Evolutionary conservation across 2,797 vertebrate genomes (phyloP).

Genomic region (Pampus argenteus): DNA sequence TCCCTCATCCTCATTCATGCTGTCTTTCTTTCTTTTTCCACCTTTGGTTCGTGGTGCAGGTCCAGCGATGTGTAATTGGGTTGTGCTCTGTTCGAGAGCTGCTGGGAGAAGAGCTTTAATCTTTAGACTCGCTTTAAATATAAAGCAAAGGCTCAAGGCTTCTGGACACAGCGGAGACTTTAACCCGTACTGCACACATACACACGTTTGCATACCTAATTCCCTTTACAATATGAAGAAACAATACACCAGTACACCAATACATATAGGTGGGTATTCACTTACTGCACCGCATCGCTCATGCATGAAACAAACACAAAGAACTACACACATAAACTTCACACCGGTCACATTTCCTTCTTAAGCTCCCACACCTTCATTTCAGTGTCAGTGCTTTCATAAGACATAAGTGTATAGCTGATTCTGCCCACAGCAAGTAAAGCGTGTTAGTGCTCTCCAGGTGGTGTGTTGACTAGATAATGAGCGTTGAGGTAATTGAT

Average conservation of each 20-base stretch:
- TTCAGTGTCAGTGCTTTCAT: conserved; percentile 38
- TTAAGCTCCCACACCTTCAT: conserved; percentile 15
- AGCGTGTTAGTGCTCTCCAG: conserved; percentile 74
- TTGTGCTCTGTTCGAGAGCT: conserved; percentile 73
- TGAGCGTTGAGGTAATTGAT: conserved; percentile 79
- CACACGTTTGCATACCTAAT: conserved; percentile 41
- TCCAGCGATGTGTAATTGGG: conserved; percentile 81
- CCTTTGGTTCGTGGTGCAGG: conserved; percentile 52
- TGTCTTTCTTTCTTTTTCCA: conserved; percentile 15
- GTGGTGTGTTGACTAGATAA: conserved; percentile 81
- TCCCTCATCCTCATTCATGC: conserved; percentile 38
- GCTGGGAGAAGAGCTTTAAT: conserved; percentile 82
- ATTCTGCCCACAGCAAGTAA: conserved; percentile 66
- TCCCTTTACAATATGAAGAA: conserved; percentile 39
- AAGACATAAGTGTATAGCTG: conserved; percentile 41
- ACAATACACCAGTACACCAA: conserved; percentile 39
- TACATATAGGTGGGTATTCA: conserved; percentile 34
- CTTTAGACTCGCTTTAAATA: conserved; percentile 83
- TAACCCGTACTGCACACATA: conserved; percentile 30
- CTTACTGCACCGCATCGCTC: conserved; percentile 1
- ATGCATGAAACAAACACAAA: conserved; percentile 9
- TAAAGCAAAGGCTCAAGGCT: conserved; percentile 77
- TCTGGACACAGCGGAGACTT: conserved; percentile 58
- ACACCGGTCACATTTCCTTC: conserved; percentile 20
- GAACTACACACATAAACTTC: conserved; percentile 9